Conservation (phyloP, 2,888 invertebrate species). For the Hyposoter dolosus region DNA sequence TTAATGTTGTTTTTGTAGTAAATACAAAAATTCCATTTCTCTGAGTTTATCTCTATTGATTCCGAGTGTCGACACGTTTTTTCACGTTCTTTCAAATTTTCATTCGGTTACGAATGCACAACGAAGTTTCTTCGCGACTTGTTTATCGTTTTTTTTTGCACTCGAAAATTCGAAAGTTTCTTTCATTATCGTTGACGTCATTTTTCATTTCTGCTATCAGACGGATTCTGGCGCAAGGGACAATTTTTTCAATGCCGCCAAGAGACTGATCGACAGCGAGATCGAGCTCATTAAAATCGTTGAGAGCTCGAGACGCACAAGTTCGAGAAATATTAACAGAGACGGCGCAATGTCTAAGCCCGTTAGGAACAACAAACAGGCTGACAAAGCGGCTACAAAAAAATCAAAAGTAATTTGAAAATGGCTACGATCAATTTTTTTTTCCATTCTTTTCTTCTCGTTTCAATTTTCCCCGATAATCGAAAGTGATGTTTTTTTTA, state of each 20-base stretch:
- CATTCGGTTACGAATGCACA: not conserved
- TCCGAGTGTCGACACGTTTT: not conserved
- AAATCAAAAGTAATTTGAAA: constrained; percentile 76
- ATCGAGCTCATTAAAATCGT: constrained; percentile 79
- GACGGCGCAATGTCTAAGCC: constrained; percentile 74
- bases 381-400: constrained; percentile 74
- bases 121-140: not conserved
- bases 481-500: not conserved
- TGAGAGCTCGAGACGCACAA: constrained; percentile 73
- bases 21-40: not conserved
- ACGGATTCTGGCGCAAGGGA: constrained; percentile 74
- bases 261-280: constrained; percentile 80
- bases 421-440: constrained; percentile 27
- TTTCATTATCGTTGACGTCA: constrained; percentile 2
- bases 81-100: not conserved
- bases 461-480: not conserved
- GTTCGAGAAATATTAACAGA: constrained; percentile 47
- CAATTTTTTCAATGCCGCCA: constrained; percentile 79
- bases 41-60: not conserved
- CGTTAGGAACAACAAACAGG: constrained; percentile 67
- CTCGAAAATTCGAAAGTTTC: not conserved
- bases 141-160: not conserved
- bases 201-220: constrained; percentile 70
- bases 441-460: constrained; percentile 13
- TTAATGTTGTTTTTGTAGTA: not conserved